Base-by-base conservation (phyloP, 2,888 invertebrate species). In the Apotomis capreana region DNA sequence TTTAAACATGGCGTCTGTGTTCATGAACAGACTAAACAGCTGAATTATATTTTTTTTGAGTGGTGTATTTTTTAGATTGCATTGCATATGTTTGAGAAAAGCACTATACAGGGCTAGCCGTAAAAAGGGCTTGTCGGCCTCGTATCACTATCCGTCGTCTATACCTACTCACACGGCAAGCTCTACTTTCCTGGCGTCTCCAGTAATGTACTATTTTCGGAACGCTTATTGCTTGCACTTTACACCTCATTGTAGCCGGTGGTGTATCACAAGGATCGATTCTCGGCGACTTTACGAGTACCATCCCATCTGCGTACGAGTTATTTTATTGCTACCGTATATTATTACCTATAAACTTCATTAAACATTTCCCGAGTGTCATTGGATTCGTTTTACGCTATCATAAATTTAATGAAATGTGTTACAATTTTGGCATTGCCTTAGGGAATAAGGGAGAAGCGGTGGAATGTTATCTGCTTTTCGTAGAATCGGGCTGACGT, bases 261-360 rank as follows among this genome's bases (percentile, higher is more conserved):
- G 15, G 12, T 12, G 37, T 54, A 37, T 49, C 52, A 51, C 37
- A 63, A 63, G 37, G 63, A 63, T 52, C 62, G 51, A 62, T 63
- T n/a, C 58, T 60, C 52, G 26, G 15, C 68, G 12, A 10, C 64
- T 70, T 70, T 64, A 70, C 54, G 64, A 70, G 59, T 54, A 10
- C 8, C 68, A 55, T 37, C 64, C 58, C 64, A 70, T 64, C 59
- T 70, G 70, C 64, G 59, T 70, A 54, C n/a, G 44, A 59, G 64
- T 46, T 64, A 59, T 70, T 64, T 49, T 63, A 63, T 54, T 63
- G 52, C 59, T 13, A 59, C 59, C 59, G 36, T 52, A 63, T 59
- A 60, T 59, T 59, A 64, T 64, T 59, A 64, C 59, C 63, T 54
- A 49, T 65, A 70, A 59, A 70, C 59, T 54, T 40, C 36, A 65